Conservation (phyloP, 2,888 invertebrate genomes). For the Mythimna albipuncta region DNA sequence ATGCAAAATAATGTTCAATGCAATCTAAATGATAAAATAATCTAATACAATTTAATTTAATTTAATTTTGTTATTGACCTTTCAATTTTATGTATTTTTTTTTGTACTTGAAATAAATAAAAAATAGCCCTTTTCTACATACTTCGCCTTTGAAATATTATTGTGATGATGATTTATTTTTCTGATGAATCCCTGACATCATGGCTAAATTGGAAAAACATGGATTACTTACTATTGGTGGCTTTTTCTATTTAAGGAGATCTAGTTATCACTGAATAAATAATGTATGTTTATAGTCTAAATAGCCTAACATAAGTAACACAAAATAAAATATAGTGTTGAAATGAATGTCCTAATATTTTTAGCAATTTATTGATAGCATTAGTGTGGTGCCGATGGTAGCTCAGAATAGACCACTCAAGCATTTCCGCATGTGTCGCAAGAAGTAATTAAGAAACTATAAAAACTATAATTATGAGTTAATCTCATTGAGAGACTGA, state of each 20-base stretch:
- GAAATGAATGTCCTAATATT: conserved; percentile 11
- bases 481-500: background rate
- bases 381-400: background rate
- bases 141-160: too few relatives aligned
- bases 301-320: background rate
- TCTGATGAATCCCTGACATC: too few relatives aligned
- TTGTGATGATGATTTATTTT: too few relatives aligned
- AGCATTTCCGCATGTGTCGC: conserved; percentile 36
- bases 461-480: conserved; percentile 15
- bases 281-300: background rate
- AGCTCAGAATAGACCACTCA: conserved; percentile 33
- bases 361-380: conserved; percentile 23
- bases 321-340: background rate
- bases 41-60: too few relatives aligned
- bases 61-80: too few relatives aligned
- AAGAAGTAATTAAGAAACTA: conserved; percentile 25
- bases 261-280: background rate
- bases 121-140: too few relatives aligned
- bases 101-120: too few relatives aligned
- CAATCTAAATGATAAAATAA: too few relatives aligned
- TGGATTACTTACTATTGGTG: background rate
- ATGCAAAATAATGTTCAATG: too few relatives aligned
- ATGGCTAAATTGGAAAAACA: too few relatives aligned
- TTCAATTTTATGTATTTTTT: too few relatives aligned
- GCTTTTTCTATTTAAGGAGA: too few relatives aligned